Evolutionary conservation across 2,888 invertebrate genomes (phyloP).

Genomic region (Chalcis sispes): DNA sequence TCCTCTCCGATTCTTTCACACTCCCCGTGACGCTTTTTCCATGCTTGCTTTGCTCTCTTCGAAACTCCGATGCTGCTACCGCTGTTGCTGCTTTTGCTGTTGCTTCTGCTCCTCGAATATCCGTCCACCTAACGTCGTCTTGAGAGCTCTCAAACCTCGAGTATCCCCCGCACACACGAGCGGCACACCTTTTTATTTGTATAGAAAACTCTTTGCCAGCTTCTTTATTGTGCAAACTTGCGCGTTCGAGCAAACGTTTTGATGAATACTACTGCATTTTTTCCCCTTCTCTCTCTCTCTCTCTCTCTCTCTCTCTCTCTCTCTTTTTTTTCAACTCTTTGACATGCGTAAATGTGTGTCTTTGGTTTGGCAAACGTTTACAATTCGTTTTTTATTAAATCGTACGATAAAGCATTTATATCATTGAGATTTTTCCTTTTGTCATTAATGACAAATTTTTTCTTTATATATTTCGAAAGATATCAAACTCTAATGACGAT

Average conservation of each 20-base stretch:
- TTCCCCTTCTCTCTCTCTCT: no score
- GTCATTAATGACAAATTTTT: no score
- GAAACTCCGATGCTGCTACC: conserved; percentile 30
- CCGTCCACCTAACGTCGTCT: conserved; percentile 68
- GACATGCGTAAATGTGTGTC: background rate
- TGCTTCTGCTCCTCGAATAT: conserved; percentile 59
- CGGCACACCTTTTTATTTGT: conserved; percentile 52
- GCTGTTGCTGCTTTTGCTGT: conserved; percentile 48
- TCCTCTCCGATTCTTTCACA: conserved; percentile 18
- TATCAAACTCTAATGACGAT: no score
- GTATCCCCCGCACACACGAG: conserved; percentile 27
- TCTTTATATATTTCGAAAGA: no score
- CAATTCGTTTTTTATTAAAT: background rate
- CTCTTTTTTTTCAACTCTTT: background rate
- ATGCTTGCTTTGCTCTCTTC: conserved; percentile 64
- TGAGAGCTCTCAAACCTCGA: conserved; percentile 62
- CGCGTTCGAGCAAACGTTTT: background rate
- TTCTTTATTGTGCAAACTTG: conserved; percentile 48
- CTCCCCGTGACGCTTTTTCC: conserved; percentile 36
- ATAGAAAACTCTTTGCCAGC: conserved; percentile 46
- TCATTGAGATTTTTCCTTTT: no score
- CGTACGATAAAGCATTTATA: no score
- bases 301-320: background rate
- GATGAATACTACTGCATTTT: no score
- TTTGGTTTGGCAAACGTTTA: conserved; percentile 33